A percentile compares a stretch with the other conserved stretches of the same genome.
Conservation (phyloP, 2,888 invertebrate species). For the Drosophila silvestris region DNA sequence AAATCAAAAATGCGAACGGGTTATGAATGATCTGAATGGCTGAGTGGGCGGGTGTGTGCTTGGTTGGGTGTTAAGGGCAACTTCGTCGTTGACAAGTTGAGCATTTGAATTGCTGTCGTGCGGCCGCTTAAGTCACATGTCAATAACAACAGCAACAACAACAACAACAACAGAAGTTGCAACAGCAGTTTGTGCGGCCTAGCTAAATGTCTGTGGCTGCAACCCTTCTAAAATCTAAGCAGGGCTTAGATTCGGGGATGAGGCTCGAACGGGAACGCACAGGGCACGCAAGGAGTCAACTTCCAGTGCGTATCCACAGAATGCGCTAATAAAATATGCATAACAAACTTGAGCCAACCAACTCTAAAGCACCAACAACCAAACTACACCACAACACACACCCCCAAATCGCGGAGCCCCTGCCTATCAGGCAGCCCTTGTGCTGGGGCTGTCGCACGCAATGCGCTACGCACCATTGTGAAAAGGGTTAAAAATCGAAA, state of each 20-base stretch:
- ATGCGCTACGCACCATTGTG: conserved; percentile 57
- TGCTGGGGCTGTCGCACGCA: conserved; percentile 44
- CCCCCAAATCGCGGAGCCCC: neutral
- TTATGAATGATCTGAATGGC: neutral
- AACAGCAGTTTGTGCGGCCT: conserved; percentile 26
- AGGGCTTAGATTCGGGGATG: neutral
- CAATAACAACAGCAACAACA: conserved; percentile 58
- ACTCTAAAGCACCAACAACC: conserved; percentile 15
- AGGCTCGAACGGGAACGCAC: conserved; percentile 15
- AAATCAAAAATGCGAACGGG: conserved; percentile 47
- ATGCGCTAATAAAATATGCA: conserved; percentile 77
- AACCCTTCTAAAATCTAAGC: conserved; percentile 37
- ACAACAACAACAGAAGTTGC: conserved; percentile 35
- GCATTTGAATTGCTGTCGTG: conserved; percentile 76
- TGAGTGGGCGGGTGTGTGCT: conserved; percentile 2
- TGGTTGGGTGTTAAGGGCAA: conserved; percentile 53
- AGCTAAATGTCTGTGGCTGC: conserved; percentile 34
- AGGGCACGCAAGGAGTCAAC: conserved; percentile 76
- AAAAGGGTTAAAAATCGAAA: conserved; percentile 66
- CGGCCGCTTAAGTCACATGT: conserved; percentile 69
- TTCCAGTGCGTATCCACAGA: conserved; percentile 79
- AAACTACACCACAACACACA: neutral
- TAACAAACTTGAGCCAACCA: conserved; percentile 68
- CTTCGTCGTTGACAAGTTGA: conserved; percentile 74
- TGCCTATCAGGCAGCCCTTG: conserved; percentile 9